Conservation (phyloP, 2,888 invertebrate species). For the Blastobasis adustella region DNA sequence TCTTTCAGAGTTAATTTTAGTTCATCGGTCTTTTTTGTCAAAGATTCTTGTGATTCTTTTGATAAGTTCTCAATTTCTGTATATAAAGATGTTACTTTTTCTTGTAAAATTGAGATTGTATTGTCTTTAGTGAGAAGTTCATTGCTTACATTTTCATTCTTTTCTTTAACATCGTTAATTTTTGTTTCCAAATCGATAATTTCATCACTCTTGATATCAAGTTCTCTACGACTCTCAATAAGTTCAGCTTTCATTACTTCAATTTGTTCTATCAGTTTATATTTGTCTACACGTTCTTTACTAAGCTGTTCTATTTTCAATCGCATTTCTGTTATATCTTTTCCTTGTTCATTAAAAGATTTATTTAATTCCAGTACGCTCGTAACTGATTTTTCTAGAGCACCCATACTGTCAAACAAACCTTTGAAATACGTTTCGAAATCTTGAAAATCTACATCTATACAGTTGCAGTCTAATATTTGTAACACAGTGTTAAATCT, state of each 20-base stretch:
- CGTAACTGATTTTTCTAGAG: constrained; percentile 29
- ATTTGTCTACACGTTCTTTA: neutral
- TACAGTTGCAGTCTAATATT: constrained; percentile 29
- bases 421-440: constrained; percentile 28
- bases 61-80: constrained; percentile 7
- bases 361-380: constrained; percentile 29
- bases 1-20: constrained; percentile 17
- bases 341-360: constrained; percentile 12
- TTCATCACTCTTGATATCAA: constrained; percentile 11
- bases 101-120: constrained; percentile 15
- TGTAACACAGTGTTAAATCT: constrained; percentile 9
- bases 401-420: constrained; percentile 28
- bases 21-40: constrained; percentile 15
- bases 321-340: constrained; percentile 18
- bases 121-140: constrained; percentile 16
- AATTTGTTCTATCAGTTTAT: too few relatives aligned
- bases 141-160: constrained; percentile 13
- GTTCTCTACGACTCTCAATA: constrained; percentile 10
- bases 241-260: constrained; percentile 3
- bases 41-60: constrained; percentile 5
- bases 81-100: constrained; percentile 12
- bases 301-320: constrained; percentile 16
- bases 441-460: constrained; percentile 20
- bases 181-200: constrained; percentile 13
- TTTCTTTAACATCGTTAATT: constrained; percentile 15